phyloP scores from a whole-genome alignment of 53 echinoderm and acorn worm genomes.

The Pentamera pediparva region DNA sequence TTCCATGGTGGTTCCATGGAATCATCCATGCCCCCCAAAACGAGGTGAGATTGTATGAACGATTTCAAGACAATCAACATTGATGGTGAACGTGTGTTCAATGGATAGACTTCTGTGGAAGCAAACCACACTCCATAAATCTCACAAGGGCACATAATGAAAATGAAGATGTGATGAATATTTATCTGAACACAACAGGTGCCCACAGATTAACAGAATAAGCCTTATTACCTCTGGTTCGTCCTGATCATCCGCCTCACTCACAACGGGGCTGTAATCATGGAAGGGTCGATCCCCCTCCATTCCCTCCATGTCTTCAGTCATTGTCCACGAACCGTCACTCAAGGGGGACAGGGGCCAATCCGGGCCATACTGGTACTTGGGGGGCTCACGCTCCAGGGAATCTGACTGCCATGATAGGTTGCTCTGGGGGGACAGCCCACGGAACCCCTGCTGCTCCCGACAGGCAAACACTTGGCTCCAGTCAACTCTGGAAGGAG shows the following conservation, averaged over 20 bases:
- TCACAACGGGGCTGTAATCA: conserved; percentile 14
- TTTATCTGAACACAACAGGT: too few relatives aligned
- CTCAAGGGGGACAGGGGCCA: conserved; percentile 5
- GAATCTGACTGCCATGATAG: conserved; percentile 6
- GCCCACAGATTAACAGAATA: too few relatives aligned
- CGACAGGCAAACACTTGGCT: conserved; percentile 12
- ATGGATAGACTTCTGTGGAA: too few relatives aligned
- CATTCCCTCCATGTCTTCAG: not conserved
- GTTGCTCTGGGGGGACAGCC: conserved; percentile 18
- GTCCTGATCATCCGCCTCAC: not conserved
- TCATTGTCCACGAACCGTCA: conserved; percentile 10
- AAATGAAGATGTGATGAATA: too few relatives aligned
- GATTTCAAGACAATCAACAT: too few relatives aligned
- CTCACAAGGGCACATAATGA: too few relatives aligned
- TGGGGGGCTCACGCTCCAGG: conserved; percentile 9
- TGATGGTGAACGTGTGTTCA: too few relatives aligned
- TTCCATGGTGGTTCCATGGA: too few relatives aligned
- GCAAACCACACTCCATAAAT: too few relatives aligned
- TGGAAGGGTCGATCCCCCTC: too few relatives aligned
- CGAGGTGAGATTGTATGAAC: too few relatives aligned
- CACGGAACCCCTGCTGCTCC: conserved; percentile 8
- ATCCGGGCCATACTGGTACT: not conserved
- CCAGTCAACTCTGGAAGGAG: conserved; percentile 14
- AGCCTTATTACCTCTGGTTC: not conserved
- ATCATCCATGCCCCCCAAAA: too few relatives aligned